phyloP scores from a whole-genome alignment of 2,797 vertebrate genomes.

The Labroides dimidiatus region DNA sequence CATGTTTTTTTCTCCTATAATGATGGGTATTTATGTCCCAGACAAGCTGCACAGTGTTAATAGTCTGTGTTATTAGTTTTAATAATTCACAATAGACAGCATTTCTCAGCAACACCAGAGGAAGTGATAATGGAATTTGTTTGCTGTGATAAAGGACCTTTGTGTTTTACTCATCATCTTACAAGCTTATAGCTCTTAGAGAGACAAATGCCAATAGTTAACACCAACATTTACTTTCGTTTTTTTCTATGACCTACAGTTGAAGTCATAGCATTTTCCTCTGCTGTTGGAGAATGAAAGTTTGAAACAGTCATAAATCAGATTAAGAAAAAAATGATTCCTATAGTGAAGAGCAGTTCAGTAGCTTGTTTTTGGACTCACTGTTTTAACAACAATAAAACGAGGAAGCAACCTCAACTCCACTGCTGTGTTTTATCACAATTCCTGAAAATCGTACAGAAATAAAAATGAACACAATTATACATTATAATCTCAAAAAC shows the following conservation, averaged over 20 bases:
- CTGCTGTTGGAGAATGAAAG: not conserved
- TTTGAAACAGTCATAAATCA: conserved; percentile 14
- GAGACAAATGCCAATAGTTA: not conserved
- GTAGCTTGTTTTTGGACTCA: conserved; percentile 14
- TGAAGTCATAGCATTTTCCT: conserved; percentile 3
- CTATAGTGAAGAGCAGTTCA: conserved; percentile 7
- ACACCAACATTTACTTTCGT: not conserved
- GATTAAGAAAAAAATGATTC: not conserved
- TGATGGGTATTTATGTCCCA: not conserved
- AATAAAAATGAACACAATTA: conserved; percentile 29
- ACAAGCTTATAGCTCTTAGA: not conserved
- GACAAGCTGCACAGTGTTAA: conserved; percentile 37
- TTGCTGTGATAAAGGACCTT: conserved; percentile 1
- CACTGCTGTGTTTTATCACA: conserved; percentile 16
- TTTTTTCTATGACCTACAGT: not conserved
- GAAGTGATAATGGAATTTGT: not conserved
- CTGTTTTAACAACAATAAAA: conserved; percentile 11
- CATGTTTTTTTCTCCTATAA: not conserved
- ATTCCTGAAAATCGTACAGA: conserved; percentile 28
- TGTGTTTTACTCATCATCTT: conserved; percentile 8
- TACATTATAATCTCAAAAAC: conserved; percentile 16
- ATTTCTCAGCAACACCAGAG: conserved; percentile 13
- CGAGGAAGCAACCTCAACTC: not conserved
- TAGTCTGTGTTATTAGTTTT: conserved; percentile 3
- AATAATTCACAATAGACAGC: not conserved